Base-by-base conservation (phyloP, 2,888 invertebrate genomes). In the Escarpia spicata region DNA sequence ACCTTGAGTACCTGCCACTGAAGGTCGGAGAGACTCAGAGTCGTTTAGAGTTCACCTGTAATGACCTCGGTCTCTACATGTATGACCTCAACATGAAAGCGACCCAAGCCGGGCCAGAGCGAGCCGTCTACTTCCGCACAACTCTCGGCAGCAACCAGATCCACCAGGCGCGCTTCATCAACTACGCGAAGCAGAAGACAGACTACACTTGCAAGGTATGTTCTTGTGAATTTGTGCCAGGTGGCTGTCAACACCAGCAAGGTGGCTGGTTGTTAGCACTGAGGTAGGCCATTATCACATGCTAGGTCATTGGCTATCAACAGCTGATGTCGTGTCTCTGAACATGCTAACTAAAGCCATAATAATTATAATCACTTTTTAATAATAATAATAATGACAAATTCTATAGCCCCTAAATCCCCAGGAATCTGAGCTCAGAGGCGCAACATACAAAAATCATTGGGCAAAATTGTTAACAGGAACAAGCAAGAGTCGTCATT, bases 191-290 rank as follows among this genome's bases (percentile, higher is more conserved):
- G 94, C 96, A 96, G 93, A 96, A 96, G 94, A 96, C 96, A 15
- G 96, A 96, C 93, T 96, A 96, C 93, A 92, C 95, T 15, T 96
- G 96, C 95, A 96, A 96, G 95, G 96, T 96, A 94, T 90, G 93
- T 91, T 43, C 10, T 44, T 12, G 75, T 75, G 19, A 75, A n/a
- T 75, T 6, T 75, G 6, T 75, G 26, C 26, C 6, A 75, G 3
- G 75, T 75, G 75, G 26, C 75, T 6, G 26, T 60, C 60, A 60
- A 26, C 75, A 75, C 75, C 6, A 4, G 12, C 19, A 60, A 60
- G 10, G 12, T 60, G 60, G 26, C 0, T 75, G 75, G 75, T n/a
- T 6, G n/a, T 26, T 4, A 75, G 75, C 26, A 26, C 6, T n/a
- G n/a, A 26, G 75, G 75, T 26, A 52, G 3, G 26, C 4, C 75